phyloP scores from a whole-genome alignment of 2,113 vertebrate genomes.

The Sylvietta virens region DNA sequence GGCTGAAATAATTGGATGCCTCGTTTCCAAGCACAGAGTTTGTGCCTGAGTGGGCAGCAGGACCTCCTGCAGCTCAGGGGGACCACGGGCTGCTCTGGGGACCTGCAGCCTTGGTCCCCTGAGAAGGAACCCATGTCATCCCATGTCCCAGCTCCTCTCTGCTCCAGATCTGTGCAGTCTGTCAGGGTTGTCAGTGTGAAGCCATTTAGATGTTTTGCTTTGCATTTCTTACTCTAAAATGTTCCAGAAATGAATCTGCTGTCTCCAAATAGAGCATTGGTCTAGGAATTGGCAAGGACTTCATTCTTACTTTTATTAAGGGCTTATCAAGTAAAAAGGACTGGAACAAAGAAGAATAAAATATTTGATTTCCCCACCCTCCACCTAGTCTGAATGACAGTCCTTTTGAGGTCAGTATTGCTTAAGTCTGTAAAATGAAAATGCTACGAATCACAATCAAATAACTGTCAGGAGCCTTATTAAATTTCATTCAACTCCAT shows the following conservation, averaged over 20 bases:
- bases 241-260: slow-evolving; percentile 29
- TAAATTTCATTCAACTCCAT: slow-evolving; percentile 73
- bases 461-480: slow-evolving; percentile 68
- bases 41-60: slow-evolving; percentile 55
- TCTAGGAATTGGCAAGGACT: slow-evolving; percentile 18
- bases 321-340: slow-evolving; percentile 52
- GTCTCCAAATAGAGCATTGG: slow-evolving; percentile 19
- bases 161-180: background rate
- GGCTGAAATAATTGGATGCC: slow-evolving; percentile 61
- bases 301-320: slow-evolving; percentile 42
- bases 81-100: slow-evolving; percentile 32
- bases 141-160: slow-evolving; percentile 7
- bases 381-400: slow-evolving; percentile 41
- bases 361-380: slow-evolving; percentile 17
- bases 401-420: slow-evolving; percentile 66
- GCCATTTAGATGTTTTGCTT: slow-evolving; percentile 44
- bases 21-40: slow-evolving; percentile 40
- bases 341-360: slow-evolving; percentile 48
- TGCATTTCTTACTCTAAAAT: slow-evolving; percentile 27
- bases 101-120: slow-evolving; percentile 3
- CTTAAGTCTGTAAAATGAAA: slow-evolving; percentile 70
- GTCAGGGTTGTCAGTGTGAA: slow-evolving; percentile 20
- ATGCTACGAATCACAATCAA: slow-evolving; percentile 69
- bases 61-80: slow-evolving; percentile 40
- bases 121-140: background rate